These are phyloP conservation scores for Tenebrosternarchus preto DNA, from an alignment of 2,113 vertebrate species.

Conservation along the genomic window DNA sequence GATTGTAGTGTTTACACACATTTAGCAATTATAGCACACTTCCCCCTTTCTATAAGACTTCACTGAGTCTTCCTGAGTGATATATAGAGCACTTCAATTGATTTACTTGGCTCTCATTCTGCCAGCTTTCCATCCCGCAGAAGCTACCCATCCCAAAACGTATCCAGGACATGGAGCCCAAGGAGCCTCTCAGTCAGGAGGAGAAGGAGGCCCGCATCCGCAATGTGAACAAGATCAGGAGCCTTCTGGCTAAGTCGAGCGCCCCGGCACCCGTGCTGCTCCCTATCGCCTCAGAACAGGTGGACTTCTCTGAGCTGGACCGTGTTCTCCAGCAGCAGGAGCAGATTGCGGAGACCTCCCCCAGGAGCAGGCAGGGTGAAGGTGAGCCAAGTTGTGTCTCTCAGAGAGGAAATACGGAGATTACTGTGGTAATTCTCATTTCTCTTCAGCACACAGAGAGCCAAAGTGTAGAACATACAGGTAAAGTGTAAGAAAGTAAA, in stretches of 20 bases:
- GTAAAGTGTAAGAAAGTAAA: background rate
- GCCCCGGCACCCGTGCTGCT: constrained; percentile 73
- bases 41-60: too few relatives aligned
- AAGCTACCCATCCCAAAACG: constrained; percentile 92
- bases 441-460: too few relatives aligned
- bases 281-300: constrained; percentile 62
- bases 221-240: constrained; percentile 87
- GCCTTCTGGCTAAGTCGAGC: constrained; percentile 86
- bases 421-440: too few relatives aligned
- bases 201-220: constrained; percentile 81
- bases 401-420: background rate
- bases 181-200: constrained; percentile 85
- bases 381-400: constrained; percentile 70
- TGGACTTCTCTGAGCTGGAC: constrained; percentile 80
- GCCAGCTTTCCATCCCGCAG: constrained; percentile 84
- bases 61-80: background rate
- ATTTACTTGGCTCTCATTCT: background rate
- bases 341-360: constrained; percentile 92
- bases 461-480: too few relatives aligned
- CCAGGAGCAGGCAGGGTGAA: constrained; percentile 90
- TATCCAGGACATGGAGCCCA: constrained; percentile 86
- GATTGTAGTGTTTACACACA: background rate
- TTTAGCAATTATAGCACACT: too few relatives aligned
- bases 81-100: background rate
- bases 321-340: constrained; percentile 86